Evolutionary conservation across 35 echinoderm and acorn worm species (phyloP).

Genomic region (Strongylocentrotus purpuratus): DNA sequence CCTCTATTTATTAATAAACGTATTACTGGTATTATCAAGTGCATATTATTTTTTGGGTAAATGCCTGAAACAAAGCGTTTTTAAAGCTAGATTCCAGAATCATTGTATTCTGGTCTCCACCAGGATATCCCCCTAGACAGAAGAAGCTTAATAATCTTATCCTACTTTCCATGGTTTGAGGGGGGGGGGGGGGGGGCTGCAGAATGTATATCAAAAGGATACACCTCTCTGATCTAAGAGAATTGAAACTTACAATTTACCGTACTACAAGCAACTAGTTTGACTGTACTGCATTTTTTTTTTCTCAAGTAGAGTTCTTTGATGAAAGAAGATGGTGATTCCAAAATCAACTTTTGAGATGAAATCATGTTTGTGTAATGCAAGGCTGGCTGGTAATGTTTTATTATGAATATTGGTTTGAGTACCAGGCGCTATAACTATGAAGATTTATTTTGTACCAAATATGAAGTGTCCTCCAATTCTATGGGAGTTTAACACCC

Average conservation of each 20-base stretch:
- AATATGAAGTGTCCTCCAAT: slow-evolving; percentile 49
- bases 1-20: too few species aligned
- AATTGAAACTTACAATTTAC: not conserved
- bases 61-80: too few species aligned
- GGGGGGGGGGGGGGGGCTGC: too few species aligned
- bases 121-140: too few species aligned
- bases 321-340: not conserved
- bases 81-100: too few species aligned
- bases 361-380: slow-evolving; percentile 52
- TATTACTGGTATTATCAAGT: too few species aligned
- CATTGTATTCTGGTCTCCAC: too few species aligned
- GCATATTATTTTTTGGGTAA: too few species aligned
- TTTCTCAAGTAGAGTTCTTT: not conserved
- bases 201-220: too few species aligned
- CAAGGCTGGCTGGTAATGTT: not conserved
- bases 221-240: too few species aligned
- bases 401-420: slow-evolving; percentile 37
- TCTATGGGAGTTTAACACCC: slow-evolving; percentile 43
- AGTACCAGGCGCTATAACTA: not conserved
- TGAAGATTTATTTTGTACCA: slow-evolving; percentile 54
- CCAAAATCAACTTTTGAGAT: not conserved
- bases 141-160: too few species aligned
- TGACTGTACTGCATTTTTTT: slow-evolving; percentile 47
- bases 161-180: too few species aligned
- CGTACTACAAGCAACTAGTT: slow-evolving; percentile 48